phyloP scores from a whole-genome alignment of 2,113 vertebrate genomes.

The Microcebus jonahi region DNA sequence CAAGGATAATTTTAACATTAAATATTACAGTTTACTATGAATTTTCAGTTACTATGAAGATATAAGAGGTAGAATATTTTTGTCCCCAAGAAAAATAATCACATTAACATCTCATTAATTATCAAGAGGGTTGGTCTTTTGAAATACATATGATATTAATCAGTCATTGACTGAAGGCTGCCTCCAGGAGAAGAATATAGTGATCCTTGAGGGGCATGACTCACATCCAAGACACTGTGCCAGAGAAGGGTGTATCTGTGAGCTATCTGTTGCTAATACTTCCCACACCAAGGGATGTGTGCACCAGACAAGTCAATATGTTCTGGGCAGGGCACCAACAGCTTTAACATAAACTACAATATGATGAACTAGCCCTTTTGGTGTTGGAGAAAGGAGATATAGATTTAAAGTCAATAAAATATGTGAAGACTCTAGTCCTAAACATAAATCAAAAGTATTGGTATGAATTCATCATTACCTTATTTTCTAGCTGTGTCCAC shows the following conservation, averaged over 20 bases:
- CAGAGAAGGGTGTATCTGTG: not conserved
- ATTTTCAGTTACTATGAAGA: not conserved
- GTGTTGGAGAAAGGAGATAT: not conserved
- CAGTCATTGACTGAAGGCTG: not conserved
- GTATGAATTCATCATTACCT: not conserved
- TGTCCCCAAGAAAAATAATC: not conserved
- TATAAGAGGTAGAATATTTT: not conserved
- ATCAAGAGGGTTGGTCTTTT: not conserved
- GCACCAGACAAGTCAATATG: not conserved
- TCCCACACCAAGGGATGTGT: not conserved
- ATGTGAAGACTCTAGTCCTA: not conserved
- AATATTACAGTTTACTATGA: not conserved
- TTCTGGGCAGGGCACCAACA: not conserved
- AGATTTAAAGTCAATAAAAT: not conserved
- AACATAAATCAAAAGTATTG: not conserved
- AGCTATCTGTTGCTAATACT: not conserved
- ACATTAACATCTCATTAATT: not conserved
- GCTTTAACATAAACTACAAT: not conserved
- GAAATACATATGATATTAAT: not conserved
- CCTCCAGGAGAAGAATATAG: not conserved
- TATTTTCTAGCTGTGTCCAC: not conserved
- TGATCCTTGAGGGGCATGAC: not conserved
- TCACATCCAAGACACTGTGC: not conserved
- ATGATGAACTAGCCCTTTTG: not conserved
- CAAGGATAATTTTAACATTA: not conserved